Evolutionary conservation across 2,888 invertebrate species (phyloP).

Genomic region (Chaitophorus viminalis): DNA sequence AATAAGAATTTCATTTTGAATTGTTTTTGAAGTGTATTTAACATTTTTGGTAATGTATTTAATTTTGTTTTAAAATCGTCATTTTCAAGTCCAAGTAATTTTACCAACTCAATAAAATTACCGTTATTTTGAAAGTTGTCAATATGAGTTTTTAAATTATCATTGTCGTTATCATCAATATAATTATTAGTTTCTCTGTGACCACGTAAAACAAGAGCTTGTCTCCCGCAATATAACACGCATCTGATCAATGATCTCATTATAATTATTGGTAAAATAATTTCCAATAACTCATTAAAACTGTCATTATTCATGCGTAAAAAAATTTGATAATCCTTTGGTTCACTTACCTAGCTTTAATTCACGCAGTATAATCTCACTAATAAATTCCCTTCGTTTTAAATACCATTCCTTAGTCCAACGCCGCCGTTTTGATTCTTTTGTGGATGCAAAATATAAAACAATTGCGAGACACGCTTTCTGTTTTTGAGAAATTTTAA

Average conservation of each 20-base stretch:
- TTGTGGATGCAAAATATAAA: conserved; percentile 19
- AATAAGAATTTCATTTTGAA: conserved; percentile 15
- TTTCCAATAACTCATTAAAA: too few species aligned
- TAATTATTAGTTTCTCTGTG: conserved; percentile 9
- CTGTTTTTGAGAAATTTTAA: too few species aligned
- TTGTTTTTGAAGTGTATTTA: background rate
- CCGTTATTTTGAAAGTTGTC: too few species aligned
- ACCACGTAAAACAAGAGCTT: conserved; percentile 10
- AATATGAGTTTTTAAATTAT: too few species aligned
- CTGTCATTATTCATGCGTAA: too few species aligned
- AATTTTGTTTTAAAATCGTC: too few species aligned
- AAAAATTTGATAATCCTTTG: too few species aligned
- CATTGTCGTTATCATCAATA: background rate
- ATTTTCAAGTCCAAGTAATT: too few species aligned
- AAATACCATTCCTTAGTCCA: conserved; percentile 20
- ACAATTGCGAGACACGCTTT: too few species aligned
- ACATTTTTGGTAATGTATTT: too few species aligned
- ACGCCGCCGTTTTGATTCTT: conserved; percentile 18
- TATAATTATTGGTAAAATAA: too few species aligned
- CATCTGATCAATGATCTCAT: background rate
- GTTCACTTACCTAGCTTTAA: conserved; percentile 2
- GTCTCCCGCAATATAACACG: background rate
- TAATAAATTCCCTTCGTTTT: conserved; percentile 12
- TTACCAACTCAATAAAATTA: too few species aligned
- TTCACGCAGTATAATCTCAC: conserved; percentile 4